Evolutionary conservation across 2,797 vertebrate genomes (phyloP), one percentile per base, ranked within the genome.

Genomic region (Chaetodon trifasciatus): DNA sequence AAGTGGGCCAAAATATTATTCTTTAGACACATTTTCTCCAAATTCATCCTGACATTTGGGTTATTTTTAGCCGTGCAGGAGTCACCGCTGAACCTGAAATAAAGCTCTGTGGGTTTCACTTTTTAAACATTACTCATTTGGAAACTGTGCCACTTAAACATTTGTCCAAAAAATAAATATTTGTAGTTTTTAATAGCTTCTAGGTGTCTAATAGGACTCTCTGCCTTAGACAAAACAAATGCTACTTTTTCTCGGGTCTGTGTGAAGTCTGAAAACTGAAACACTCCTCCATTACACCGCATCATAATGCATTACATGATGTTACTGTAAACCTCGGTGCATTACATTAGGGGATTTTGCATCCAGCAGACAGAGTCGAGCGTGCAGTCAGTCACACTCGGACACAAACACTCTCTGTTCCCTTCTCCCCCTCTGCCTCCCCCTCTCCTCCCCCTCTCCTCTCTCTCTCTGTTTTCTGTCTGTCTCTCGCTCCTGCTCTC

Each of bases 391-490:
- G 79, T 81, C 87, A 74, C 73, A 62, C 63, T 74, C 44, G 49
- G 70, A 91, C 87, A 92, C 74, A 84, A 88, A 91, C 76, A 74
- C 84, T 79, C 88, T 89, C 88, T 90, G 82, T 88, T 86, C 76
- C 78, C 78, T 16, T 70, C 78, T 65, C 79, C 79, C 82, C 42
- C 68, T 23, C 64, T 52, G 16, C 23, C 68, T 32, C 50, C 15
- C 76, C 16, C 53, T 42, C 55, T 47, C 55, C 71, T 66, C 76
- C 39, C 56, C 84, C 76, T 39, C 32, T 64, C 15, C 67, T 49
- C 57, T 44, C 71, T n/a, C 61, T 32, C 57, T 65, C 61, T 67
- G 11, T 72, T 75, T 70, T 77, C 83, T 85, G 24, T 74, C 23
- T 52, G 15, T 39, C 61, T 57, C 57, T 61, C 71, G 57, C 73